Base-by-base conservation (phyloP, 2,797 vertebrate species). In the Centroberyx gerrardi region DNA sequence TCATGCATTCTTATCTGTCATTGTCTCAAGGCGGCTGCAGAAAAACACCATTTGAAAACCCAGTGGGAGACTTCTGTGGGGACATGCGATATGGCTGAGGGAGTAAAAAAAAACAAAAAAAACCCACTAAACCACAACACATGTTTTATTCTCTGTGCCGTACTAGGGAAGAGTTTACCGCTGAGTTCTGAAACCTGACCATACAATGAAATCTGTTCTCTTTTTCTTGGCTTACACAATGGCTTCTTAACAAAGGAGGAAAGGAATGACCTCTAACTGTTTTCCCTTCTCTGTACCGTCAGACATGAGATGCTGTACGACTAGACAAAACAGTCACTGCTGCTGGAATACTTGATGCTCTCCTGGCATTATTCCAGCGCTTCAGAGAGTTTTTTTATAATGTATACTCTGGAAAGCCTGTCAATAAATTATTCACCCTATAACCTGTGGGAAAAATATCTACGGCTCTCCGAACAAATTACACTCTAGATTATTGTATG, bases 1-100 rank as follows among this genome's bases (percentile, higher is more conserved):
- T 78, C 82, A 79, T 75, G 73, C 87, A 70, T 90, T 86, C 83
- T 82, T 88, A 86, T 92, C 83, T 74, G 84, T 89, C 89, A 80
- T 61, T 87, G 84, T 90, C 87, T 89, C 74, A 56, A 62, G 28
- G 67, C 31, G 55, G 78, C 77, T 65, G 67, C 5, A 76, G 81
- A 85, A 78, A 85, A 81, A 71, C 76, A 77, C 72, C 73, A 81
- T 86, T 86, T 84, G 78, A 87, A 82, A 83, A 75, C 85, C 84
- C 91, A 58, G 63, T 54, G 84, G 89, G 88, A 84, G 82, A 68
- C 76, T 83, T 62, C 72, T 78, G 78, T 73, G 72, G 66, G 65
- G 84, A 89, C 76, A 90, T 81, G 83, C 15, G 90, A 91, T 87
- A 85, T 28, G 65, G 73, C 80, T 68, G 64, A 63, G 62, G 69